phyloP scores from a whole-genome alignment of 2,113 vertebrate genomes.

The Tychaedon coryphoeus region DNA sequence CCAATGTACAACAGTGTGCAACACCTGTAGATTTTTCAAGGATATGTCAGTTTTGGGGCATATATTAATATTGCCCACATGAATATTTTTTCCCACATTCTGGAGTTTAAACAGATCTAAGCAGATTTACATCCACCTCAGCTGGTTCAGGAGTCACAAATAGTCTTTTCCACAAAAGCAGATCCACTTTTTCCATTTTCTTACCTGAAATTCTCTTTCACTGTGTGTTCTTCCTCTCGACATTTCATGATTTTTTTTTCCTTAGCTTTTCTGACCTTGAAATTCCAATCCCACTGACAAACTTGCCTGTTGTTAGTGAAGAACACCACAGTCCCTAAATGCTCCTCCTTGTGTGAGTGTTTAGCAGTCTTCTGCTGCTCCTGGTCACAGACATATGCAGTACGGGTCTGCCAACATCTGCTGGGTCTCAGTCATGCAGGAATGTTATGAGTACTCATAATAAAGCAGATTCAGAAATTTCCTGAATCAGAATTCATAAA shows the following conservation, averaged over 20 bases:
- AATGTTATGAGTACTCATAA: rapidly evolving
- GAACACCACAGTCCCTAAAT: rapidly evolving
- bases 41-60: background rate
- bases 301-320: background rate
- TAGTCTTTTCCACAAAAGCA: background rate
- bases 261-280: background rate
- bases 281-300: background rate
- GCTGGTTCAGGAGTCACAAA: background rate
- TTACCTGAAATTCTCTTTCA: background rate
- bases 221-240: background rate
- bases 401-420: rapidly evolving
- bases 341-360: background rate
- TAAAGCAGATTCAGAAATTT: background rate
- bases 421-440: background rate
- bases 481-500: background rate
- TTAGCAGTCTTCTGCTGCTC: background rate
- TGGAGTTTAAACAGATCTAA: background rate
- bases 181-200: background rate
- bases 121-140: background rate
- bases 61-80: background rate
- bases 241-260: background rate
- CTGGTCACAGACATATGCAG: background rate
- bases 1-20: too few species aligned
- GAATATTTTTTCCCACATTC: background rate
- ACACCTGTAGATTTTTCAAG: background rate